Base-by-base conservation (phyloP, 1,140 invertebrate genomes). In the Mamestra configurata region DNA sequence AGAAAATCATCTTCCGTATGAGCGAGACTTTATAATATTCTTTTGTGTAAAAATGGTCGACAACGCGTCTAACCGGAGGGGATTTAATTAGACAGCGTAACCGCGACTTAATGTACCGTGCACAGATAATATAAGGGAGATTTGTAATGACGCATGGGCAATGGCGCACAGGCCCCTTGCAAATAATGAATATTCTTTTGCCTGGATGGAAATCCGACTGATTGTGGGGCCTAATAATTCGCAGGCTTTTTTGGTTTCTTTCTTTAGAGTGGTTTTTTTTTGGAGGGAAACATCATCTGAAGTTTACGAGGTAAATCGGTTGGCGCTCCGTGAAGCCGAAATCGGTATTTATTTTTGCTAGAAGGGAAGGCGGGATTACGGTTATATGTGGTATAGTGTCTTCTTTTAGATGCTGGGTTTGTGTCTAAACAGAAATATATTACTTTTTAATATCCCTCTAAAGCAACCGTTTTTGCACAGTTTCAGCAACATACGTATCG, bases 61-160 rank as follows among this genome's bases (percentile, higher is more conserved):
- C 85, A 87, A 84, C 84, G 85, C 87, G 77, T 86, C 80, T 84
- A 82, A 81, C 85, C 80, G 77, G 82, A 88, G 91, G 88, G 89
- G 89, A 92, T 92, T 91, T 92, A 93, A 93, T 93, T 93, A 93
- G 90, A 89, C 89, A 86, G 83, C 83, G 83, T 82, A 83, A 86
- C 83, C 86, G 86, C 88, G 84, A 88, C 86, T 90, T 88, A 92
- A 92, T 92, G 91, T 89, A 86, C 85, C 84, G 89, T 87, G 84
- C 91, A 90, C 88, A 88, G 88, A 89, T 85, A 88, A 3, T 5
- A n/a, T 83, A 82, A 85, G 85, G 85, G 84, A 89, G 86, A 86
- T 85, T 84, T 83, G 77, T 87, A 86, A 89, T 88, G 85, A 88
- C 84, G 88, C 82, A 87, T 89, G 78, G 83, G 78, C 57, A 43